Evolutionary conservation across 2,888 invertebrate species (phyloP), one percentile per base, ranked within the genome.

Genomic region (Strigamia crassipes): DNA sequence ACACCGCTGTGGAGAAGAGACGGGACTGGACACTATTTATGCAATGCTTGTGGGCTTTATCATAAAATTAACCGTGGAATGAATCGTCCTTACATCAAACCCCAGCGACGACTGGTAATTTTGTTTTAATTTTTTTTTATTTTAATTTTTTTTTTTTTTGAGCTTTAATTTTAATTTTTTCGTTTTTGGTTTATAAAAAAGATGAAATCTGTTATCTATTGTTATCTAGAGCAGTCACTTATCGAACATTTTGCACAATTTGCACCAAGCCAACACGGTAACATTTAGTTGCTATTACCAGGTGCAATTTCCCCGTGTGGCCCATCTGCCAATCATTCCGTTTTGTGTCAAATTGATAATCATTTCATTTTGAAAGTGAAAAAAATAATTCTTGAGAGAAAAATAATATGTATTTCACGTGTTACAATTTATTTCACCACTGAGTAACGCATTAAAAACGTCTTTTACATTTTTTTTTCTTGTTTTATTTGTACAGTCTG

Each of bases 11-110:
- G 99, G 99, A 92, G 99, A 85, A 92, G 99, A 88, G 99, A 99
- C 91, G 96, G 96, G 89, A 97, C 96, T 86, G 99, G 99, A 85
- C 97, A 99, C 91, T 99, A 98, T 90, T 93, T 99, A 86, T 99
- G 99, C 92, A 99, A 99, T 91, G 99, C 99, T 85, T 99, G 99
- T 90, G 99, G 99, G 86, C 94, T 99, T 86, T 99, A 99, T 91
- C 94, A 94, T 90, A 96, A 96, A 91, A 94, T 96, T 94, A 97
- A 96, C 90, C 96, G 96, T 88, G 93, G 46, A 46, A 46, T 95
- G 91, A 95, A 95, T 90, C 92, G 96, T 87, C 96, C 96, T 83
- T 91, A 96, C 87, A 94, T 95, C 87, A 95, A 95, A 91, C 96
- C 95, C 89, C 94, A 95, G 88, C 92, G 96, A 90, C 92, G 96